Percentiles rank a stretch among this genome's conserved stretches.
Evolutionary conservation across 2,797 vertebrate species (phyloP).

Genomic region (Oreochromis mossambicus): DNA sequence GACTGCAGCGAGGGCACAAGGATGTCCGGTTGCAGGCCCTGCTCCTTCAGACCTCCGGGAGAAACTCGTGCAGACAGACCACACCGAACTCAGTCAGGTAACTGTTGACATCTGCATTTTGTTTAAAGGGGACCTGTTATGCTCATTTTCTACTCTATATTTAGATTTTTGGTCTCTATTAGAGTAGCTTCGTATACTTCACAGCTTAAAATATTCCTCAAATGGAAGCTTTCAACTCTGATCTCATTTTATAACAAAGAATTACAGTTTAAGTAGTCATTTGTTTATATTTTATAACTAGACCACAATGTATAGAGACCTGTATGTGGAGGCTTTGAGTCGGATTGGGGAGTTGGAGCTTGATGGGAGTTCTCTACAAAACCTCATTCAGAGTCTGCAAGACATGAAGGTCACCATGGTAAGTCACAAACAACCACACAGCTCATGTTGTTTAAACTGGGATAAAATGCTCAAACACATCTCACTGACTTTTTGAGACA

Average conservation of each 20-base stretch:
- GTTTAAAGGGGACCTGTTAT: not conserved
- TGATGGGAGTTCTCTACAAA: constrained; percentile 52
- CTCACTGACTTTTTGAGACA: not conserved
- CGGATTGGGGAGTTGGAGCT: constrained; percentile 68
- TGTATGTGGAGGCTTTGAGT: constrained; percentile 69
- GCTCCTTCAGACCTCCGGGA: constrained; percentile 79
- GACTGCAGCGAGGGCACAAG: constrained; percentile 57
- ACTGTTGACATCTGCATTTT: not conserved
- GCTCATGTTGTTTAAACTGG: not conserved
- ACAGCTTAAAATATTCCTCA: not conserved
- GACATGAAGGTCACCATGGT: constrained; percentile 61
- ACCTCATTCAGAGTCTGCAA: constrained; percentile 64
- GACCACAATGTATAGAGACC: constrained; percentile 73
- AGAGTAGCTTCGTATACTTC: not conserved
- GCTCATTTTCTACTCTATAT: not conserved
- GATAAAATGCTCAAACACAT: not conserved
- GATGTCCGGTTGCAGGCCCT: not conserved
- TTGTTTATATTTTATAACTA: constrained; percentile 21
- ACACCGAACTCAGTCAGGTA: constrained; percentile 78
- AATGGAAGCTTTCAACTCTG: not conserved
- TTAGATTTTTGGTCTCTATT: not conserved
- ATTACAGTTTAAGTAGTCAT: not conserved
- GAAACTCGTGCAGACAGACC: constrained; percentile 81
- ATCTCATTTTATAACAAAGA: not conserved
- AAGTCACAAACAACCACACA: constrained; percentile 4